phyloP scores from a whole-genome alignment of 1,140 invertebrate species.

The Anadara kagoshimensis region DNA sequence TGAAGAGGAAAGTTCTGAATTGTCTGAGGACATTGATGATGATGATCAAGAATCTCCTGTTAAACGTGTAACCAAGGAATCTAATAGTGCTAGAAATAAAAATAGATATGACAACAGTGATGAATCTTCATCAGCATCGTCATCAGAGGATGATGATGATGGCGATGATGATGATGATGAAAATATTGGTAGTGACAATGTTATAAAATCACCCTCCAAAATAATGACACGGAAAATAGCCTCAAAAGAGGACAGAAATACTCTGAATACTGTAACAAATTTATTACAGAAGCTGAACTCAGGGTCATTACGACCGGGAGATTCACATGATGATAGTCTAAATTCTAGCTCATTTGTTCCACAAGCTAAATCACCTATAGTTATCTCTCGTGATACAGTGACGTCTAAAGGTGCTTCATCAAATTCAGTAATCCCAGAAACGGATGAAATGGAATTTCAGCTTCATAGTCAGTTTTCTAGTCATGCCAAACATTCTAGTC shows the following conservation, averaged over 20 bases:
- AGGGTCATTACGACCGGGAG: not conserved
- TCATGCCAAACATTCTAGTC: not conserved
- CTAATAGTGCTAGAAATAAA: slow-evolving; percentile 10
- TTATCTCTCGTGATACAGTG: slow-evolving; percentile 27
- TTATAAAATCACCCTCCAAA: slow-evolving; percentile 29
- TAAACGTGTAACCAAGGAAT: not conserved
- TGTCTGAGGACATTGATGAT: not conserved
- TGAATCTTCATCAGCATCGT: not conserved
- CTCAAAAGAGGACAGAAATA: slow-evolving; percentile 18
- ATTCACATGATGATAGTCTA: slow-evolving; percentile 26
- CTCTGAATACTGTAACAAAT: slow-evolving; percentile 25
- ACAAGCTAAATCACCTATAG: slow-evolving; percentile 32
- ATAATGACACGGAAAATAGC: slow-evolving; percentile 43
- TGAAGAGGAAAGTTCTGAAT: no score
- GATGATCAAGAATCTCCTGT: not conserved
- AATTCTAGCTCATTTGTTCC: slow-evolving; percentile 26
- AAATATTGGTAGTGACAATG: slow-evolving; percentile 25
- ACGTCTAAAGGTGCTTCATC: not conserved
- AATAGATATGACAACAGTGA: slow-evolving; percentile 3
- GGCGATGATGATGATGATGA: slow-evolving; percentile 22
- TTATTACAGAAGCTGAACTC: slow-evolving; percentile 25
- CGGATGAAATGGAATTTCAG: slow-evolving; percentile 30
- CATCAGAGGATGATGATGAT: slow-evolving; percentile 10
- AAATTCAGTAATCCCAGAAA: slow-evolving; percentile 1
- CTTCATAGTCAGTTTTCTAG: slow-evolving; percentile 40